These are phyloP conservation scores for Hipposideros larvatus DNA, from an alignment of 2,797 vertebrate genomes.

Conservation along the genomic window DNA sequence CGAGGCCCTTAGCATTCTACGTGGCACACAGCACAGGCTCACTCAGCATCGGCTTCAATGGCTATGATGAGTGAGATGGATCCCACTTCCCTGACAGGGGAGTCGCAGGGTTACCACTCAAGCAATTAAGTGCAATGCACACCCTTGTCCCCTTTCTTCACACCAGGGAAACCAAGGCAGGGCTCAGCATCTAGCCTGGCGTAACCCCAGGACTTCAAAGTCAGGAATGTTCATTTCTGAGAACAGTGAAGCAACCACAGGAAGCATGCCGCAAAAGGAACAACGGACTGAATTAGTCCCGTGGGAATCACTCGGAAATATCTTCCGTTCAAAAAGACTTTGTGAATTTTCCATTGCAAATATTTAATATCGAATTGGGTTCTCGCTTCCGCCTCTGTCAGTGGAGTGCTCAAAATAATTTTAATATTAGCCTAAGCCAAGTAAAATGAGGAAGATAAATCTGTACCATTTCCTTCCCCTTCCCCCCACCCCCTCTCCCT, in stretches of 20 bases:
- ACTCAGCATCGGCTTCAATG: not conserved
- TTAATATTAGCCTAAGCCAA: slow-evolving; percentile 77
- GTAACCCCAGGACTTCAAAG: slow-evolving; percentile 83
- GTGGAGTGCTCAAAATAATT: slow-evolving; percentile 80
- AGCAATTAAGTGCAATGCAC: slow-evolving; percentile 1
- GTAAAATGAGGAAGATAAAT: slow-evolving; percentile 82
- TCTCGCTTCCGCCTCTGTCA: slow-evolving; percentile 77
- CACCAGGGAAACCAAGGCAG: slow-evolving; percentile 77
- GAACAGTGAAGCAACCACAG: slow-evolving; percentile 81
- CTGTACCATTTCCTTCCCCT: slow-evolving; percentile 69
- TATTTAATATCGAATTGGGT: slow-evolving; percentile 78
- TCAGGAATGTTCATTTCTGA: slow-evolving; percentile 80
- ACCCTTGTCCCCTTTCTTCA: slow-evolving; percentile 60
- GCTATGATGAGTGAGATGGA: not conserved
- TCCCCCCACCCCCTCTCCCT: not conserved
- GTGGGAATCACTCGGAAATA: slow-evolving; percentile 74
- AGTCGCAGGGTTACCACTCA: slow-evolving; percentile 36
- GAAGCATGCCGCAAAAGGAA: slow-evolving; percentile 75
- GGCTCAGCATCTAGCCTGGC: slow-evolving; percentile 61
- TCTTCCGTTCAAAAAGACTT: slow-evolving; percentile 81
- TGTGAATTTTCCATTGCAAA: slow-evolving; percentile 84
- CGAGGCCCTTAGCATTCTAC: not conserved
- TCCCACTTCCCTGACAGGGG: not conserved
- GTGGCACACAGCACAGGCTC: not conserved
- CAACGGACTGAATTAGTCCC: slow-evolving; percentile 75